Evolutionary conservation across 2,113 vertebrate species (phyloP).

Genomic region (Indicator indicator): DNA sequence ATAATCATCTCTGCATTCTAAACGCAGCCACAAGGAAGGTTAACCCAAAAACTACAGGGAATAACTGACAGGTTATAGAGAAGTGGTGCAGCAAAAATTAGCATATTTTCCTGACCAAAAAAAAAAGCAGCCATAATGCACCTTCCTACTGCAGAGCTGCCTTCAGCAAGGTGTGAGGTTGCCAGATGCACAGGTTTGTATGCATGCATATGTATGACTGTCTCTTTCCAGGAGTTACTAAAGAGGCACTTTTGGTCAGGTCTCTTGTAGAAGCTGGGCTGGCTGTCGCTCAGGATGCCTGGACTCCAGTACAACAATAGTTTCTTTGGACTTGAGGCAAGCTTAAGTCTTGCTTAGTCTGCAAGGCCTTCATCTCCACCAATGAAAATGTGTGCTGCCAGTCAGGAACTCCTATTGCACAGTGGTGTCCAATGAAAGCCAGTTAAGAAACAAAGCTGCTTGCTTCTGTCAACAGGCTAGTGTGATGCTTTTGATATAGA

Average conservation of each 20-base stretch:
- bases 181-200: neutral
- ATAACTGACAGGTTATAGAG: neutral
- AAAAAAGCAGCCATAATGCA: neutral
- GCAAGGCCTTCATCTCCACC: neutral
- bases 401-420: neutral
- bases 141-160: neutral
- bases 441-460: neutral
- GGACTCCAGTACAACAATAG: neutral
- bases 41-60: neutral
- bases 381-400: neutral
- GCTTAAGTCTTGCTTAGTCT: neutral
- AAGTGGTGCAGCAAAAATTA: slow-evolving; percentile 27
- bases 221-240: neutral
- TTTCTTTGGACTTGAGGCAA: neutral
- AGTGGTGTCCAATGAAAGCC: neutral
- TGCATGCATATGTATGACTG: neutral
- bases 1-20: neutral
- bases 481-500: neutral
- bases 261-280: neutral
- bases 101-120: neutral
- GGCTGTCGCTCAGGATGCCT: neutral
- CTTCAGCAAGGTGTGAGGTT: neutral
- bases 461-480: neutral
- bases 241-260: neutral
- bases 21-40: neutral